These are phyloP conservation scores for Intellagama lesueurii DNA, from an alignment of 2,797 vertebrate species.

Conservation along the genomic window DNA sequence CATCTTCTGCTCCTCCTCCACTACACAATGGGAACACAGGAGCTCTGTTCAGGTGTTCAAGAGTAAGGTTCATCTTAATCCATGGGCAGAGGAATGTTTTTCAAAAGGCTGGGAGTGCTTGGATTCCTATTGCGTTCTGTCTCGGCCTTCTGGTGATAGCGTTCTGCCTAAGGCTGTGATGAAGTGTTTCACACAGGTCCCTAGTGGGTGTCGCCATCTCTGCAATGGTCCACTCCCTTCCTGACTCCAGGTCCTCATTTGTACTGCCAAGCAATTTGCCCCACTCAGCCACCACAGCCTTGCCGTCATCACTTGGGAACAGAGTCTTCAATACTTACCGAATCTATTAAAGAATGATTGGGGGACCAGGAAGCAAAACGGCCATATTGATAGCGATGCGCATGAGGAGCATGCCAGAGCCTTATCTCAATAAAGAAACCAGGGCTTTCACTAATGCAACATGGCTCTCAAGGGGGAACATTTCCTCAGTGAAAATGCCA, in stretches of 20 bases:
- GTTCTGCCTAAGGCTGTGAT: too few relatives aligned
- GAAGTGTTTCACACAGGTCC: too few relatives aligned
- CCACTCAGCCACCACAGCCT: too few relatives aligned
- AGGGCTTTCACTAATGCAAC: conserved; percentile 25
- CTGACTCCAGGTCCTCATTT: too few relatives aligned
- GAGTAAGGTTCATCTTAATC: neutral
- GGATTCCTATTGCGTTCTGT: too few relatives aligned
- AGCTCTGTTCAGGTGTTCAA: too few relatives aligned
- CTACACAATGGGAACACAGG: neutral
- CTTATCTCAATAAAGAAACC: conserved; percentile 27
- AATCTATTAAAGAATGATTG: neutral
- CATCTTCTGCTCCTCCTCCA: neutral
- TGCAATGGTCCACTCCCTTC: too few relatives aligned
- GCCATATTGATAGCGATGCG: neutral
- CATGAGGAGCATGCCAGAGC: neutral
- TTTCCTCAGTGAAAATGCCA: conserved; percentile 19
- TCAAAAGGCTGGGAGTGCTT: neutral
- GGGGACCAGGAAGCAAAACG: neutral
- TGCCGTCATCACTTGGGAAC: fast-evolving
- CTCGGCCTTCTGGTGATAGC: too few relatives aligned
- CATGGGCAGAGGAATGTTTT: neutral
- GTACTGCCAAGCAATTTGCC: too few relatives aligned
- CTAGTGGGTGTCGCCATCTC: too few relatives aligned
- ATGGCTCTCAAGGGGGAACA: conserved; percentile 16
- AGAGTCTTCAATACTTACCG: neutral